A percentile compares a stretch with the other conserved stretches of the same genome.
phyloP scores from a whole-genome alignment of 2,797 vertebrate species.

The Falco novaeseelandiae region DNA sequence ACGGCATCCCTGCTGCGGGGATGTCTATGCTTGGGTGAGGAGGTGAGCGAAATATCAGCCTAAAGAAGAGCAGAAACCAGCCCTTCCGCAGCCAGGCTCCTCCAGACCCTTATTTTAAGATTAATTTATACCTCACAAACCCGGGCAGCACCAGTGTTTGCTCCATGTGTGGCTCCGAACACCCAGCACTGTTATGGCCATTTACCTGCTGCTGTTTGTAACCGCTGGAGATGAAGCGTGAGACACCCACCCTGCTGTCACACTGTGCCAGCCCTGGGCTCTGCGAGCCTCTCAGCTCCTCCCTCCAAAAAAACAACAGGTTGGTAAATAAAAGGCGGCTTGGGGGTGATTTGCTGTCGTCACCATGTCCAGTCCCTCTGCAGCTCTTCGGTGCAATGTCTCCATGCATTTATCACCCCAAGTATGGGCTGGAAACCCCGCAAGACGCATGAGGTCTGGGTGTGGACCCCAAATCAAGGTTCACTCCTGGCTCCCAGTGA shows the following conservation, averaged over 20 bases:
- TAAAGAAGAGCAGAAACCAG: not conserved
- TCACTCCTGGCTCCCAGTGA: not conserved
- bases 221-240: not conserved
- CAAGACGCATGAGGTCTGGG: not conserved
- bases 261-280: not conserved
- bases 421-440: not conserved
- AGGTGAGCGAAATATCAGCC: not conserved
- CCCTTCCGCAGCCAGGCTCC: not conserved
- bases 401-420: rapidly evolving
- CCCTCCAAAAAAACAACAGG: not conserved
- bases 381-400: not conserved
- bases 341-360: rapidly evolving
- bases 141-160: not conserved
- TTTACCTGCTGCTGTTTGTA: rapidly evolving
- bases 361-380: rapidly evolving
- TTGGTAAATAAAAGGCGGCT: rapidly evolving
- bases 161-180: not conserved
- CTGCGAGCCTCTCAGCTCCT: not conserved
- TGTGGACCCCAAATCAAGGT: not conserved
- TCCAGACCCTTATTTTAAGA: not conserved
- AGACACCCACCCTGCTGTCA: not conserved
- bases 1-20: not conserved
- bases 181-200: not conserved
- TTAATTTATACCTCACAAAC: not conserved
- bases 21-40: not conserved